Percentiles rank a stretch among this genome's conserved stretches.
Conservation (phyloP, 2,797 vertebrate genomes). For the Spatula clypeata region DNA sequence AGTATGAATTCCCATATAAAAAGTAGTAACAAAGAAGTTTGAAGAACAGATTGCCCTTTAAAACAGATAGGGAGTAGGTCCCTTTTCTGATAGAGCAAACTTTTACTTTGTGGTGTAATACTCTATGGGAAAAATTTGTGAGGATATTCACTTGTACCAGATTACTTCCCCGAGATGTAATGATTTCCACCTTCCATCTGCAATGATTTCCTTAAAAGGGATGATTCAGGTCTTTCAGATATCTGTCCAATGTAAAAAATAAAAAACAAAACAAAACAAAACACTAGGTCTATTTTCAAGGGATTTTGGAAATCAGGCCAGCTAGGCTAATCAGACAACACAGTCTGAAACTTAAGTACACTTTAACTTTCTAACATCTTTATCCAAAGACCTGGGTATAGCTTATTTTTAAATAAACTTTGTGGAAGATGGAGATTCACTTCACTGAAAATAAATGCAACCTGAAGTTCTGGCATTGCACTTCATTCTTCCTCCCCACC, state of each 20-base stretch:
- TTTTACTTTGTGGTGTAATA: background rate
- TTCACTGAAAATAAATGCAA: conserved; percentile 5
- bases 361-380: background rate
- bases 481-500: background rate
- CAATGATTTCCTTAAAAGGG: conserved; percentile 18
- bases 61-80: background rate
- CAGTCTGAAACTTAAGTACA: background rate
- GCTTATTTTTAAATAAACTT: conserved; percentile 7
- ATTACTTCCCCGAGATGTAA: conserved; percentile 30
- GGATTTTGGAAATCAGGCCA: conserved; percentile 2
- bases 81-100: background rate
- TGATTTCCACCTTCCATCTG: conserved; percentile 49
- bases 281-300: background rate
- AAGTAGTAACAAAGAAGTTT: background rate
- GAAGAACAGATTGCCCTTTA: background rate
- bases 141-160: background rate
- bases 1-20: background rate
- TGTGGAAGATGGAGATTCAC: background rate
- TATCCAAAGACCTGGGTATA: background rate
- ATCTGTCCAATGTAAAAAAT: conserved; percentile 33
- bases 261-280: background rate
- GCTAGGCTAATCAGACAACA: background rate
- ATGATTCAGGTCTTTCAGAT: conserved; percentile 55
- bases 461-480: background rate
- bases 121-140: conserved; percentile 38